Evolutionary conservation across 2,888 invertebrate species (phyloP).

Genomic region (Eupithecia abbreviata): DNA sequence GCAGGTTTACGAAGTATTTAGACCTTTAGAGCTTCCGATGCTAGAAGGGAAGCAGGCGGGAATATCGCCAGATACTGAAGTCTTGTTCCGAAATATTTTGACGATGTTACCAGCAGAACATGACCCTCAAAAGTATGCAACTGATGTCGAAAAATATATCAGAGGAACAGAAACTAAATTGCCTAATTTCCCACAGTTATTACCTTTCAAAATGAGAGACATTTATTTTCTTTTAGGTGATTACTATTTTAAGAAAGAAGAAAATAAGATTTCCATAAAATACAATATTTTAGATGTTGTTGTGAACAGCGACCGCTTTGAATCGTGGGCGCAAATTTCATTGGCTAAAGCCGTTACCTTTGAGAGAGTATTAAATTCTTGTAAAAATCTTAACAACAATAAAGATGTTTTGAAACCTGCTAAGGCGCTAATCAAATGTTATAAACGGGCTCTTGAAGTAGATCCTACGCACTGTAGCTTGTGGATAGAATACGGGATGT

Average conservation of each 20-base stretch:
- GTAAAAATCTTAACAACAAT: conserved; percentile 84
- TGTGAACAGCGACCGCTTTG: conserved; percentile 90
- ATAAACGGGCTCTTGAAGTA: conserved; percentile 90
- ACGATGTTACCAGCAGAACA: conserved; percentile 87
- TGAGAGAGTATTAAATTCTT: conserved; percentile 91
- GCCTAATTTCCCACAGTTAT: conserved; percentile 78
- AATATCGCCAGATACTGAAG: conserved; percentile 92
- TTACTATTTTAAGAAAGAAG: conserved; percentile 95
- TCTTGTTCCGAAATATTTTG: conserved; percentile 88
- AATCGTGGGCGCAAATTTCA: conserved; percentile 97
- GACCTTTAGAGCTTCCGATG: conserved; percentile 90
- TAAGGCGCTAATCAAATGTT: conserved; percentile 90
- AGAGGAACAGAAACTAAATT: conserved; percentile 83
- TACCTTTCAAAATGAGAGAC: conserved; percentile 86
- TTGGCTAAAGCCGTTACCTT: conserved; percentile 90
- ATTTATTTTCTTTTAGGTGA: conserved; percentile 96
- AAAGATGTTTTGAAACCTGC: conserved; percentile 88
- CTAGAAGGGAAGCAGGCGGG: conserved; percentile 90
- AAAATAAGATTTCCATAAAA: conserved; percentile 88
- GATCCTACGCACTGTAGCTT: conserved; percentile 89
- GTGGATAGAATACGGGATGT: conserved; percentile 96
- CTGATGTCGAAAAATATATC: conserved; percentile 87
- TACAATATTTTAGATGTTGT: conserved; percentile 93
- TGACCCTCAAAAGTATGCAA: conserved; percentile 86
- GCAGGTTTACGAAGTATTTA: conserved; percentile 91